phyloP scores from a whole-genome alignment of 35 echinoderm and acorn worm genomes.

The Acanthaster planci region DNA sequence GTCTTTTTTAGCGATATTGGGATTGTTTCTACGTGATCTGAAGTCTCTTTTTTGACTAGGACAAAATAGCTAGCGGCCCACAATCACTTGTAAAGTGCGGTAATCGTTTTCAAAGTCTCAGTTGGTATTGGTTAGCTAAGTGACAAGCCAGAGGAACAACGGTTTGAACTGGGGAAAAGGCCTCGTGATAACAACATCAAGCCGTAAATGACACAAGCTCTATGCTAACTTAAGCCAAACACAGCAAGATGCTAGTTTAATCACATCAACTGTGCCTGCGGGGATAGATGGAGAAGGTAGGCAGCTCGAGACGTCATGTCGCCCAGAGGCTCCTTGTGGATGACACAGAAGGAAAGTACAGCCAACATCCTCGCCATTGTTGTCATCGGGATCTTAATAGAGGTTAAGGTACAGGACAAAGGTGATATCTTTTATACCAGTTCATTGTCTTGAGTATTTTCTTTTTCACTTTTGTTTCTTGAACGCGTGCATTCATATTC shows the following conservation, averaged over 20 bases:
- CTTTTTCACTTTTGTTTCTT: too few relatives aligned
- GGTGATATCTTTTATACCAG: too few relatives aligned
- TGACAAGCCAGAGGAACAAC: not conserved
- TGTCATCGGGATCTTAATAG: too few relatives aligned
- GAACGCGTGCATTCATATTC: too few relatives aligned
- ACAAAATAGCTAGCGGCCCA: conserved; percentile 4
- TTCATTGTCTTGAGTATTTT: too few relatives aligned
- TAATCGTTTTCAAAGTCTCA: conserved; percentile 19
- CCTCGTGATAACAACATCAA: not conserved
- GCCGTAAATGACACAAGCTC: conserved; percentile 4
- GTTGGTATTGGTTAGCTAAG: not conserved
- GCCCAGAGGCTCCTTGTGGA: not conserved
- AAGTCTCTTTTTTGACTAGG: not conserved
- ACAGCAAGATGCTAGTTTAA: conserved; percentile 26
- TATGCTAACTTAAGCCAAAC: conserved; percentile 22
- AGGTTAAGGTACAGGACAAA: too few relatives aligned
- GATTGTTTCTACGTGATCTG: conserved; percentile 13
- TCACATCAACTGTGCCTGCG: not conserved
- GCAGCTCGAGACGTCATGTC: not conserved
- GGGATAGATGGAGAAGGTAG: not conserved
- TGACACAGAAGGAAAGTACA: not conserved
- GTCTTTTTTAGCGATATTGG: not conserved
- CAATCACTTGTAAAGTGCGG: not conserved
- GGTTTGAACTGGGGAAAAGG: not conserved
- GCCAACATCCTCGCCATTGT: not conserved